phyloP scores from a whole-genome alignment of 2,113 vertebrate species.

The Sceloporus undulatus region DNA sequence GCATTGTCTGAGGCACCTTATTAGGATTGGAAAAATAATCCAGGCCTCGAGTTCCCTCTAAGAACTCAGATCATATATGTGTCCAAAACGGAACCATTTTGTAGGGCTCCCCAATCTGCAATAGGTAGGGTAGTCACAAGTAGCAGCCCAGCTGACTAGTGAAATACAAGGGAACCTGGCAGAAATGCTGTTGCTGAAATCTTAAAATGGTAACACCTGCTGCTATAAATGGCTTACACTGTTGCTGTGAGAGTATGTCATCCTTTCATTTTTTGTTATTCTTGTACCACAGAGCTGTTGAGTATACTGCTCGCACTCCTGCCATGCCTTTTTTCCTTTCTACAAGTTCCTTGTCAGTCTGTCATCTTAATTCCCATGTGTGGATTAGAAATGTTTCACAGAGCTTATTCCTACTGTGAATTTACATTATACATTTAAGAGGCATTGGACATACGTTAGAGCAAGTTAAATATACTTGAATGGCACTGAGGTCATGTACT shows the following conservation, averaged over 20 bases:
- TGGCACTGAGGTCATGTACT: neutral
- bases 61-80: neutral
- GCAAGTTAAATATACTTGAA: neutral
- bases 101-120: neutral
- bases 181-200: neutral
- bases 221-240: constrained; percentile 49
- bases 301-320: neutral
- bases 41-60: neutral
- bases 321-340: constrained; percentile 42
- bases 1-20: neutral
- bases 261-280: constrained; percentile 27
- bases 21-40: neutral
- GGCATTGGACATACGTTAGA: neutral
- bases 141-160: neutral
- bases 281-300: constrained; percentile 33
- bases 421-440: constrained; percentile 13
- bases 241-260: constrained; percentile 56
- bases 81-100: neutral
- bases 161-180: neutral
- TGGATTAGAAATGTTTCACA: neutral
- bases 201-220: fast-evolving
- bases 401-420: constrained; percentile 24
- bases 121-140: neutral
- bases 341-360: constrained; percentile 1
- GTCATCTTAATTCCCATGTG: constrained; percentile 22